Conservation (phyloP, 2,888 invertebrate species). For the Apodemia mormo region DNA sequence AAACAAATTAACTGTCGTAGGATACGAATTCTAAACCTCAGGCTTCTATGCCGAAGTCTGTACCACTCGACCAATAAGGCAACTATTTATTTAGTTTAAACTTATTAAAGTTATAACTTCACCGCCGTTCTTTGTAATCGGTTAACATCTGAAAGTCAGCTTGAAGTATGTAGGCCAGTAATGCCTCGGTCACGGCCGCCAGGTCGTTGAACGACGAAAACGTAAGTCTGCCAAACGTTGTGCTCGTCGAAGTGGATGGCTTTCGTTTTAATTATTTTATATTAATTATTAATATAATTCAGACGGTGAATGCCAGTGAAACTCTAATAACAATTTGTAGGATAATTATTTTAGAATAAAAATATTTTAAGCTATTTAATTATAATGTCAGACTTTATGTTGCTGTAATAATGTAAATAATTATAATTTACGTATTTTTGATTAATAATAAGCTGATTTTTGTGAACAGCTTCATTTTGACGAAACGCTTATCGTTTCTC, state of each 20-base stretch:
- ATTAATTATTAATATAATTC: not conserved
- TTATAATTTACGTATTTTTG: no score
- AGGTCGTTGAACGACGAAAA: constrained; percentile 45
- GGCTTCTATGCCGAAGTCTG: no score
- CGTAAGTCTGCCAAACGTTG: constrained; percentile 19
- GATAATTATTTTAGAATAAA: no score
- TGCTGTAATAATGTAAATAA: no score
- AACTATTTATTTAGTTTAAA: not conserved
- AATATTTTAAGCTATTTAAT: no score
- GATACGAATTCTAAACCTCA: no score
- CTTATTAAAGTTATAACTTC: not conserved
- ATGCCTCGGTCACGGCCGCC: constrained; percentile 54
- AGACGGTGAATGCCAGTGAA: constrained; percentile 1
- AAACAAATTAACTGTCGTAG: no score
- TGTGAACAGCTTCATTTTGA: no score
- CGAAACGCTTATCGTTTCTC: no score
- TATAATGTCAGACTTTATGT: no score
- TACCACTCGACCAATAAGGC: no score
- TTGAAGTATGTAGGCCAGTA: constrained; percentile 49
- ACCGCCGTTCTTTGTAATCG: not conserved
- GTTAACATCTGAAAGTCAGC: constrained; percentile 20
- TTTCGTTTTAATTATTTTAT: not conserved
- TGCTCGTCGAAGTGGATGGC: not conserved
- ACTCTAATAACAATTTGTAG: not conserved
- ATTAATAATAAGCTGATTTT: no score